Evolutionary conservation across 1,140 invertebrate species (phyloP).

Genomic region (Drosophila quadrilineata): DNA sequence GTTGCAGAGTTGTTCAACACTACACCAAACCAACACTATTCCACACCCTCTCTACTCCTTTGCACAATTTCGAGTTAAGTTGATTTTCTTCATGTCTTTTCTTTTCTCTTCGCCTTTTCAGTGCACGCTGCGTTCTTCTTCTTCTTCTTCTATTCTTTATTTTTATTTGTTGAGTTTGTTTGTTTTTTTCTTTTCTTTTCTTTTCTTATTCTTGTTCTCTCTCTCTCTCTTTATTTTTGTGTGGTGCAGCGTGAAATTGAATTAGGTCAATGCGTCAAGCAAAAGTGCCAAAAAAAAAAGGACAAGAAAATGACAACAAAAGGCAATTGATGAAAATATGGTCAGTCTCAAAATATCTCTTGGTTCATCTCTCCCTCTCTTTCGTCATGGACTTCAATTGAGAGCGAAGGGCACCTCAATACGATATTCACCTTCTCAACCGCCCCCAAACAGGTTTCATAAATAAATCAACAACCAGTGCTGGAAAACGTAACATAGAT

Average conservation of each 20-base stretch:
- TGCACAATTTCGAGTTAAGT: slow-evolving; percentile 61
- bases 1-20: slow-evolving; percentile 25
- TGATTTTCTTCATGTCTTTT: slow-evolving; percentile 47
- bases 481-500: too few relatives aligned
- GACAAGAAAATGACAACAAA: slow-evolving; percentile 29
- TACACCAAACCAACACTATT: neutral
- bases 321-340: too few relatives aligned
- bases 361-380: neutral
- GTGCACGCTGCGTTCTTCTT: too few relatives aligned
- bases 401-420: too few relatives aligned
- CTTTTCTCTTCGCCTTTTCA: too few relatives aligned
- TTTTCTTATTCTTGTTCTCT: neutral
- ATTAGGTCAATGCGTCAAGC: slow-evolving; percentile 68
- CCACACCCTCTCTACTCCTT: neutral
- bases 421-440: too few relatives aligned
- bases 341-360: too few relatives aligned
- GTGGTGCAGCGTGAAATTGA: slow-evolving; percentile 65
- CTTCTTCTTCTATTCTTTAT: too few relatives aligned
- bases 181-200: neutral
- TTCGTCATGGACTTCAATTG: neutral
- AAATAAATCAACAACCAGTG: too few relatives aligned
- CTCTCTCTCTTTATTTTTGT: slow-evolving; percentile 39
- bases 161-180: too few relatives aligned
- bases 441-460: too few relatives aligned
- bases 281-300: slow-evolving; percentile 60